Base-by-base conservation (phyloP, 2,888 invertebrate genomes). In the Apamea sordens region DNA sequence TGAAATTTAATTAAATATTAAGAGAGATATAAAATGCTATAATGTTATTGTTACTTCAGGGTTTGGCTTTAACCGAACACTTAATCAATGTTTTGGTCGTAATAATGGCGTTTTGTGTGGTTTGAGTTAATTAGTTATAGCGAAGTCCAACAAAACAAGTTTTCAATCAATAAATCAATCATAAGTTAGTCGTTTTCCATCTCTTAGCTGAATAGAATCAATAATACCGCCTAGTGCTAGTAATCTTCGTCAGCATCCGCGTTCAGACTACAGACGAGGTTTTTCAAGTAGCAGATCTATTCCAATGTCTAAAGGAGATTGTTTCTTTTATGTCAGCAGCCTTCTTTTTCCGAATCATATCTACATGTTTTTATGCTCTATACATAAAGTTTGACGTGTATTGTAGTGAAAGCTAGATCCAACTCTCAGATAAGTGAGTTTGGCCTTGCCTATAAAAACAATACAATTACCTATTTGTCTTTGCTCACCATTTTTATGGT, bases 1-100 rank as follows among this genome's bases (percentile, higher is more conserved):
- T 75, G 50, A 83, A 86, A 80, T 84, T 89, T 79, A 87, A 87
- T 89, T 86, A 80, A 86, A 79, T 77, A 86, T 76, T 76, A 73
- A 86, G 61, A 74, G 21, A 63, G 75, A 75, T 64, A 78, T 76
- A 76, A 82, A 88, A 88, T 75, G 56, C 53, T 63, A 68, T 53
- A 59, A 56, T 76, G 70, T 65, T 75, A 73, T 73, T 73, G 61
- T 72, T 72, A 65, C 50, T 32, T 61, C 61, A 78, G 36, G 41
- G 61, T 73, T 77, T 53, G 15, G 6, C 13, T 72, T 36, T 36
- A 18, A 65, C 36, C 41, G 32, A 53, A 73, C 36, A 77, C 50
- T 56, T 64, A 28, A 78, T 86, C 71, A 71, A 67, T 69, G 61
- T 71, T 41, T 65, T 44, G 36, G 44, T 70, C 15, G 77, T 63